These are phyloP conservation scores for Leucoma salicis DNA, from an alignment of 2,888 invertebrate genomes.

Conservation along the genomic window DNA sequence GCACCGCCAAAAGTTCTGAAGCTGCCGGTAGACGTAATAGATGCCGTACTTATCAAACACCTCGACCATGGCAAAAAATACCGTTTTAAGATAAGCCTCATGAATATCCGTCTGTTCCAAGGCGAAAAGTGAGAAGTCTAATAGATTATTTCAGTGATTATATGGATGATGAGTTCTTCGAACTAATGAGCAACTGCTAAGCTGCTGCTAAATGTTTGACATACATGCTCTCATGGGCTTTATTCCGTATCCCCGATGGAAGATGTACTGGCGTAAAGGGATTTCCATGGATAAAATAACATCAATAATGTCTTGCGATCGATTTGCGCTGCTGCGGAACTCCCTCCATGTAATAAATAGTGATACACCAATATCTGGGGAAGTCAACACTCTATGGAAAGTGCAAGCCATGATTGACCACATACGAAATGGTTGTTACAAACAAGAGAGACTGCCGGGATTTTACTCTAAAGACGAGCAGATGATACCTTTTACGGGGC, in stretches of 20 bases:
- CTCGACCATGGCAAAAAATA: too few relatives aligned
- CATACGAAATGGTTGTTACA: constrained; percentile 7
- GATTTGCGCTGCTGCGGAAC: constrained; percentile 8
- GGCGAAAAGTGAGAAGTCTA: too few relatives aligned
- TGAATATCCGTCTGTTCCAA: too few relatives aligned
- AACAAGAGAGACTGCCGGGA: constrained; percentile 16
- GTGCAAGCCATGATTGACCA: constrained; percentile 4
- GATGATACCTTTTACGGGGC: constrained; percentile 24
- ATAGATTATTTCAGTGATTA: too few relatives aligned
- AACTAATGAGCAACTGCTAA: too few relatives aligned
- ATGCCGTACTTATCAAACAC: too few relatives aligned
- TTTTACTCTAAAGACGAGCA: constrained; percentile 17
- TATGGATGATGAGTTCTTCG: too few relatives aligned
- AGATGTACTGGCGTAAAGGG: not conserved
- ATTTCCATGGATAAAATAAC: not conserved
- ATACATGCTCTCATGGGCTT: not conserved
- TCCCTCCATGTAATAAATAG: constrained; percentile 16
- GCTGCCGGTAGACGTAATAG: too few relatives aligned
- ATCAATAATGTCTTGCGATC: constrained; percentile 8
- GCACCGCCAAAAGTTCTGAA: too few relatives aligned
- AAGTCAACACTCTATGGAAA: constrained; percentile 2
- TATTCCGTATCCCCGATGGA: not conserved
- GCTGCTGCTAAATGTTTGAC: not conserved
- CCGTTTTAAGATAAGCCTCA: too few relatives aligned
- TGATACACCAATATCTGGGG: not conserved